A percentile compares a stretch with the other conserved stretches of the same genome.
Evolutionary conservation across 2,888 invertebrate species (phyloP).

Genomic region (Lissonota sp.): DNA sequence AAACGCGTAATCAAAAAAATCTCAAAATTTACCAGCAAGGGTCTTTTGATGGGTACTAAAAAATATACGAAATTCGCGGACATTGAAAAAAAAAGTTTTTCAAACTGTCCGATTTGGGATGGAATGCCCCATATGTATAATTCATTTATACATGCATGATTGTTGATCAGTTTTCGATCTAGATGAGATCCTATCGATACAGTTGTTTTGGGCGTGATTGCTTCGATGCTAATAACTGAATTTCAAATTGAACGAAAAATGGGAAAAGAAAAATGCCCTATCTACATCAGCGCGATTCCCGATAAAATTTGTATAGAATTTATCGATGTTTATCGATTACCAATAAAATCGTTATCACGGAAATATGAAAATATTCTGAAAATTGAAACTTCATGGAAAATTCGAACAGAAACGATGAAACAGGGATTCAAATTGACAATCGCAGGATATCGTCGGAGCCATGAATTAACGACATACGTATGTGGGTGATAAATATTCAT

Average conservation of each 20-base stretch:
- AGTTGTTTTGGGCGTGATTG: constrained; percentile 51
- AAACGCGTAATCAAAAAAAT: no score
- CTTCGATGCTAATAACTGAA: constrained; percentile 60
- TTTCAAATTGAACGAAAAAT: constrained; percentile 54
- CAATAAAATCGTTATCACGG: background rate
- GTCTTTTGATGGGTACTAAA: no score
- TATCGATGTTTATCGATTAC: background rate
- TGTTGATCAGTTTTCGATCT: constrained; percentile 44
- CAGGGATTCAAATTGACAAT: no score
- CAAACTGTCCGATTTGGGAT: no score
- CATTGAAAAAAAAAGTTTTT: no score
- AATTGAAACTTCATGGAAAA: no score
- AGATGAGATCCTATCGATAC: constrained; percentile 56
- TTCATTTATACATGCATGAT: constrained; percentile 6
- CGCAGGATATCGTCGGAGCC: no score
- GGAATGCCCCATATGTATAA: constrained; percentile 13
- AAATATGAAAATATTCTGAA: no score
- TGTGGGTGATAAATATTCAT: constrained; percentile 21
- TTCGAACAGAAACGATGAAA: no score
- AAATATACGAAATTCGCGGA: no score
- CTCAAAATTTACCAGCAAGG: no score
- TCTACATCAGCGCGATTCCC: background rate
- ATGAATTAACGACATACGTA: constrained; percentile 13
- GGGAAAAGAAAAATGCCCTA: constrained; percentile 15
- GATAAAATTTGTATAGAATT: background rate